These are phyloP conservation scores for Diglossa cyanea DNA, from an alignment of 2,797 vertebrate species.

Conservation along the genomic window DNA sequence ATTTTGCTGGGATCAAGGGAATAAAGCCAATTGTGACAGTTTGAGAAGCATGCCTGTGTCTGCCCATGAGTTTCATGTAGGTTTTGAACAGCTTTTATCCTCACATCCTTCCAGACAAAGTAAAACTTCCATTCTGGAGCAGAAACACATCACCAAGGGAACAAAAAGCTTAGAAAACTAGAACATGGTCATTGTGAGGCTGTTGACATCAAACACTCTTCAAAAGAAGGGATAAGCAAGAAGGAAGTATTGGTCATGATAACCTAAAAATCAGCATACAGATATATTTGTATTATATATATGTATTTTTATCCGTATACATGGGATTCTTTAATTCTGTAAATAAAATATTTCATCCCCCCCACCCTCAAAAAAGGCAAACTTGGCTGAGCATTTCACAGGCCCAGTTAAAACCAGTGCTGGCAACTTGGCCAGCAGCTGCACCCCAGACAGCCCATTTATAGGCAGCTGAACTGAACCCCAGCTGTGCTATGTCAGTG, in stretches of 20 bases:
- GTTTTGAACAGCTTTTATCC: neutral
- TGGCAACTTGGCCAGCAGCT: neutral
- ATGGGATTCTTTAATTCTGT: neutral
- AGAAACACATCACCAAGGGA: neutral
- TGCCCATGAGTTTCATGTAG: neutral
- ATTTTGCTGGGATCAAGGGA: neutral
- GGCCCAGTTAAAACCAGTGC: neutral
- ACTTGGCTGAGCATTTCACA: neutral
- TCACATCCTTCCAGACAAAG: neutral
- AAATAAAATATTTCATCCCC: neutral
- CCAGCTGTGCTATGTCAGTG: too few species aligned
- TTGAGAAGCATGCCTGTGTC: neutral
- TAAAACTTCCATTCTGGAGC: neutral
- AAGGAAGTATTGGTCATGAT: neutral
- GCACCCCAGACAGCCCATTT: neutral
- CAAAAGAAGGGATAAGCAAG: neutral
- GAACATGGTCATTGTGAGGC: neutral
- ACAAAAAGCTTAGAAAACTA: neutral
- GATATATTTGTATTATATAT: neutral
- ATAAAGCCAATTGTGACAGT: neutral
- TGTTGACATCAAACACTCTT: neutral
- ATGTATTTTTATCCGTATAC: neutral
- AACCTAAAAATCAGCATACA: neutral
- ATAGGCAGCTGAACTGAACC: neutral
- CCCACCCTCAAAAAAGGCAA: accelerated